phyloP scores from a whole-genome alignment of 2,113 vertebrate species.

The Saccopteryx leptura region DNA sequence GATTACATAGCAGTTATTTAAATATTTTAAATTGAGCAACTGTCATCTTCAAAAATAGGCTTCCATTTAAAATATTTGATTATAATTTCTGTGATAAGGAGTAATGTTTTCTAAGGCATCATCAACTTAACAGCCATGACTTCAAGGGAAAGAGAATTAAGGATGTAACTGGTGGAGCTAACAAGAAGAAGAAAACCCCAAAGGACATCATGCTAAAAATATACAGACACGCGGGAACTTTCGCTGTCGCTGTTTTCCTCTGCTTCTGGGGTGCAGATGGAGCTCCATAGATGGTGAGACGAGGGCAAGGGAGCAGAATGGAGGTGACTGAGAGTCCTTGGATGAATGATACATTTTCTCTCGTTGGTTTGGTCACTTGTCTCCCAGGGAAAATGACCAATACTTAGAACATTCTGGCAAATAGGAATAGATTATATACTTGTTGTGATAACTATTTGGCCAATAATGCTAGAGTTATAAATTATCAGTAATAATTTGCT shows the following conservation, averaged over 20 bases:
- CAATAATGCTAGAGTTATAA: not conserved
- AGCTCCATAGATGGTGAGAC: not conserved
- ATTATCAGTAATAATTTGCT: not conserved
- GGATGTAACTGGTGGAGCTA: not conserved
- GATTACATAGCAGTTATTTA: not conserved
- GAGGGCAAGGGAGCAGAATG: not conserved
- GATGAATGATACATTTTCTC: not conserved
- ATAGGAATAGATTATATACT: not conserved
- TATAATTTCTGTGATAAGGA: not conserved
- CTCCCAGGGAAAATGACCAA: not conserved
- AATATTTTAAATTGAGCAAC: not conserved
- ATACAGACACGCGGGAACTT: too few species aligned
- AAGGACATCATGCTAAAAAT: not conserved
- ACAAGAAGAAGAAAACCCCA: not conserved
- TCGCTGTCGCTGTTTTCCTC: not conserved
- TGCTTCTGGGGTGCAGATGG: not conserved
- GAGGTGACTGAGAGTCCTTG: not conserved
- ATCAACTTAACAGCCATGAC: not conserved
- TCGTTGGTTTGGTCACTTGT: not conserved
- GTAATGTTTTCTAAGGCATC: not conserved
- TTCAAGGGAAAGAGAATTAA: not conserved
- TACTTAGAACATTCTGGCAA: not conserved
- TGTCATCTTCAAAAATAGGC: not conserved
- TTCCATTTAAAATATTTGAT: not conserved
- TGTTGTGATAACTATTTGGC: not conserved